Evolutionary conservation across 1,140 invertebrate genomes (phyloP).

Genomic region (Drosophila triauraria): DNA sequence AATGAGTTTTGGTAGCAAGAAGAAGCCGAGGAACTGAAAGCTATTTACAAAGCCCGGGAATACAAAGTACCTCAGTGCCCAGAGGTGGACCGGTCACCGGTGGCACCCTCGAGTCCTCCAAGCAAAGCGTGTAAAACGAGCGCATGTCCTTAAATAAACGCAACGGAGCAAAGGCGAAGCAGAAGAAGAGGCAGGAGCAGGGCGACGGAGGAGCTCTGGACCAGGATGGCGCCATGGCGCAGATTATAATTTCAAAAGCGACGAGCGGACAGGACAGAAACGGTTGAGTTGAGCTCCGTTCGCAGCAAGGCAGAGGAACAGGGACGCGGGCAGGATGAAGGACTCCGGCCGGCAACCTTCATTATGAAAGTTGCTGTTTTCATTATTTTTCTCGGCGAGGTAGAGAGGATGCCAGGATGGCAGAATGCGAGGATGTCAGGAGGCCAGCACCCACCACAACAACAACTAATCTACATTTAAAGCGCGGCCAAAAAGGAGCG

Average conservation of each 20-base stretch:
- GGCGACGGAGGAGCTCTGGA: constrained; percentile 6
- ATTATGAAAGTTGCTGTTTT: constrained; percentile 84
- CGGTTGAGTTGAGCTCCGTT: constrained; percentile 44
- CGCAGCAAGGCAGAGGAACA: constrained; percentile 7
- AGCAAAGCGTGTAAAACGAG: constrained; percentile 75
- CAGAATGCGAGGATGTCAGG: constrained; percentile 21
- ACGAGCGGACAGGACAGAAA: constrained; percentile 54
- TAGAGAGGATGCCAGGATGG: constrained; percentile 14
- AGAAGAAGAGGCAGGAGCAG: not conserved
- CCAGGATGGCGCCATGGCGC: constrained; percentile 62
- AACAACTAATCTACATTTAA: constrained; percentile 84
- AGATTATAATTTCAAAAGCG: constrained; percentile 85
- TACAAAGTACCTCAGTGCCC: constrained; percentile 33
- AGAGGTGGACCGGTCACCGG: constrained; percentile 1
- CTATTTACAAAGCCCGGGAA: constrained; percentile 53
- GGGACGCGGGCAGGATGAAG: constrained; percentile 23
- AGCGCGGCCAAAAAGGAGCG: constrained; percentile 18
- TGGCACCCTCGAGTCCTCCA: constrained; percentile 43
- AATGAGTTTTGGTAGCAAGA: constrained; percentile 21
- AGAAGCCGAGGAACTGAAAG: constrained; percentile 66
- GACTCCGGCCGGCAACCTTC: constrained; percentile 56
- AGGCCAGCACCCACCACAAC: constrained; percentile 49
- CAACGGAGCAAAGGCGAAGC: constrained; percentile 40
- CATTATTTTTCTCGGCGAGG: constrained; percentile 76
- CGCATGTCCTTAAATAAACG: constrained; percentile 74